Evolutionary conservation across 2,888 invertebrate species (phyloP).

Genomic region (Agrochola litura): DNA sequence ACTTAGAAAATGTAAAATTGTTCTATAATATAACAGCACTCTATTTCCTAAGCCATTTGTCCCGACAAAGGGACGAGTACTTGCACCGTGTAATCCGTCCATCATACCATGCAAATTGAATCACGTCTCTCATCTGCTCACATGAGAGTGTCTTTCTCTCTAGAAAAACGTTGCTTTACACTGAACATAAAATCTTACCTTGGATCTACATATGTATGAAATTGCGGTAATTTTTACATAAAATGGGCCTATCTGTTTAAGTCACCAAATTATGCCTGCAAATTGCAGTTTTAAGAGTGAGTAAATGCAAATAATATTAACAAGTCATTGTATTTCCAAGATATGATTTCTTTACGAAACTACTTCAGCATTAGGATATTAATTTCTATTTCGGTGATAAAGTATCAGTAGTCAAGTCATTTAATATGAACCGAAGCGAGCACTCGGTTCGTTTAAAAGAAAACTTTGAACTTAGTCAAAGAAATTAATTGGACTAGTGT

Average conservation of each 20-base stretch:
- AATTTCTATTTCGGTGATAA: constrained; percentile 7
- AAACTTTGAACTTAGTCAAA: constrained; percentile 24
- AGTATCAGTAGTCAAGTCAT: constrained; percentile 9
- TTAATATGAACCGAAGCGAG: constrained; percentile 21
- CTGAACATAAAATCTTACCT: constrained; percentile 63
- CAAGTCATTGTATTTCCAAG: neutral
- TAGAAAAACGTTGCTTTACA: constrained; percentile 70
- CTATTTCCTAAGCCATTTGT: constrained; percentile 70
- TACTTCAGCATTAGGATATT: neutral
- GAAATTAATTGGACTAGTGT: constrained; percentile 35
- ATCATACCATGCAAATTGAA: constrained; percentile 88
- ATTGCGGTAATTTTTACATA: constrained; percentile 53
- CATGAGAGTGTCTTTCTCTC: constrained; percentile 77
- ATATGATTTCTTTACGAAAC: constrained; percentile 17
- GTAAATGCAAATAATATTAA: constrained; percentile 3
- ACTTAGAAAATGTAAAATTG: constrained; percentile 63
- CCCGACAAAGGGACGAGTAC: constrained; percentile 73
- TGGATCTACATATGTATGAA: constrained; percentile 51
- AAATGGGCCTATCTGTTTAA: constrained; percentile 50
- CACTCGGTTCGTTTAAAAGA: constrained; percentile 8
- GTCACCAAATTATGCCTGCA: constrained; percentile 19
- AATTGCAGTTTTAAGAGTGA: constrained; percentile 16
- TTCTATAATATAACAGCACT: constrained; percentile 66
- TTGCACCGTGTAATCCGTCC: constrained; percentile 84
- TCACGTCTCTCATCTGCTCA: constrained; percentile 87